Evolutionary conservation across 2,888 invertebrate genomes (phyloP).

Genomic region (Ormyrus labotus): DNA sequence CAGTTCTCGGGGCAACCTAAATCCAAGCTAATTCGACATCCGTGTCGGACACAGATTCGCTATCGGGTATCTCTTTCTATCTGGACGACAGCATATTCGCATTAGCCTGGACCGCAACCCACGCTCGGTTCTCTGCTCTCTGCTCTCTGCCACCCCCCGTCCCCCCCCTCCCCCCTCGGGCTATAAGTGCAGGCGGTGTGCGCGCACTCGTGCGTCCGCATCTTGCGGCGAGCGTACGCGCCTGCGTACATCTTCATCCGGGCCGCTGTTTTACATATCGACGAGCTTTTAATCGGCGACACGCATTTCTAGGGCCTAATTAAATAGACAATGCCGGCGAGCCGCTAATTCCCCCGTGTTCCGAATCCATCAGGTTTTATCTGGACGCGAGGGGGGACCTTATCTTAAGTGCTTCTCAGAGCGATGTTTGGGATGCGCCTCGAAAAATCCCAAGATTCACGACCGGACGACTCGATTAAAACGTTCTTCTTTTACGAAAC

Average conservation of each 20-base stretch:
- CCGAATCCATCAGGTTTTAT: slow-evolving; percentile 65
- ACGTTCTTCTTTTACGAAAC: no score
- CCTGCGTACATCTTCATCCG: no score
- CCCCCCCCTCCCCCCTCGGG: not conserved
- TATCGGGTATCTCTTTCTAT: slow-evolving; percentile 76
- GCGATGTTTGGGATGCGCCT: not conserved
- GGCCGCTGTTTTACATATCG: slow-evolving; percentile 30
- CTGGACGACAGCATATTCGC: slow-evolving; percentile 76
- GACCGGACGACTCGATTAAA: no score
- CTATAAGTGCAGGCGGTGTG: not conserved
- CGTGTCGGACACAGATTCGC: slow-evolving; percentile 76
- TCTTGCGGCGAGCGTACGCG: no score
- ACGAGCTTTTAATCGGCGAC: no score
- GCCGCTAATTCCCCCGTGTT: slow-evolving; percentile 68
- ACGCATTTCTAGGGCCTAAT: slow-evolving; percentile 23
- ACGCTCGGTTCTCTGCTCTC: slow-evolving; percentile 73
- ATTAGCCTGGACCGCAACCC: slow-evolving; percentile 75
- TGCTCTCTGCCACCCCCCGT: slow-evolving; percentile 62
- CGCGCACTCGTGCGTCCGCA: slow-evolving; percentile 10
- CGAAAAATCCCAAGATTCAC: not conserved
- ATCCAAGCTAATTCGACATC: slow-evolving; percentile 76
- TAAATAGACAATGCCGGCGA: slow-evolving; percentile 58
- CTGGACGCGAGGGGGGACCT: slow-evolving; percentile 48
- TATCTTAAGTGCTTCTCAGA: slow-evolving; percentile 62
- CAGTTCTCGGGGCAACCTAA: slow-evolving; percentile 74